Evolutionary conservation across 1,140 invertebrate species (phyloP), one percentile per base, ranked within the genome.

Genomic region (Acromyrmex echinatior): DNA sequence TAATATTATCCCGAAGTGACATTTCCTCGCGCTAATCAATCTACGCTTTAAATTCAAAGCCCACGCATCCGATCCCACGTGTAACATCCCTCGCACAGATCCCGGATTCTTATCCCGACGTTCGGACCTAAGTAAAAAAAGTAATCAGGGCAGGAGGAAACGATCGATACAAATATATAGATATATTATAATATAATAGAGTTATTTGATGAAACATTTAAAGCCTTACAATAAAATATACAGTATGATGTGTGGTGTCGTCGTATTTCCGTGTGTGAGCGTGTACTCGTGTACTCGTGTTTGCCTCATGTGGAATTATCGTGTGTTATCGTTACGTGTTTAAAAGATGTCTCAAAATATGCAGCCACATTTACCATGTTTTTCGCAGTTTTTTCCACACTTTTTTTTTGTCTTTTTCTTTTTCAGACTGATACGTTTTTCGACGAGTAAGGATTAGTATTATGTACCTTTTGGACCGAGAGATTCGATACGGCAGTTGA

Each of bases 171-270:
- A 95, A 95, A 94, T 94, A 94, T 93, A 94, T 94, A 94, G 92
- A 93, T 94, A 94, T 93, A 94, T 93, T 93, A 94, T 92, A 94
- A 94, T 95, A 94, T 93, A 92, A 91, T 93, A 93, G 92, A 92
- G 93, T 93, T 94, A 94, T 94, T 94, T 94, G 90, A 93, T 94
- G 93, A 94, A 94, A 95, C 94, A 95, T 93, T 95, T 92, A 95
- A 95, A 95, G 94, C 94, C 94, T 95, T 95, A 95, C 91, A 91
- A 84, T 95, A 94, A 95, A 95, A 95, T 95, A 94, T 95, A 95
- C 93, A 94, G 86, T 94, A 91, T 94, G 88, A 90, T 91, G 89
- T 92, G 89, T 89, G 80, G 81, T 90, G 82, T 92, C 21, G 79
- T 90, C 87, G 71, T 58, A 63, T 92, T 74, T 39, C 79, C 74